Evolutionary conservation across 2,113 vertebrate species (phyloP).

Genomic region (human): DNA sequence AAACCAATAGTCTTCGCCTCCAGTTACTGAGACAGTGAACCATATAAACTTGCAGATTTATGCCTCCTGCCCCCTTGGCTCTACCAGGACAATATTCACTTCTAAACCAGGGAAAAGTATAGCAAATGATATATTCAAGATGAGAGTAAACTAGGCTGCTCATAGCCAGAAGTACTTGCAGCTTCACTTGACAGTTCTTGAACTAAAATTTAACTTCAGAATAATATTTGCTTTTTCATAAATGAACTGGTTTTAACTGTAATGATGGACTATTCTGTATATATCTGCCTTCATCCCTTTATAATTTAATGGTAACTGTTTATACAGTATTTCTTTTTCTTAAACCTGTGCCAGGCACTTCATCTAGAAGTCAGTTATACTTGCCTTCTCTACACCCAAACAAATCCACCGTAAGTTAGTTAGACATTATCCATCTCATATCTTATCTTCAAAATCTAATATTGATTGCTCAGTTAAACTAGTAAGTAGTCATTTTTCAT

Average conservation of each 20-base stretch:
- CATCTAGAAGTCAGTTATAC: constrained; percentile 3
- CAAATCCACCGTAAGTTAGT: neutral
- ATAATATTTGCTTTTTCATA: constrained; percentile 26
- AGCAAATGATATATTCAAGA: neutral
- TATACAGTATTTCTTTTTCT: neutral
- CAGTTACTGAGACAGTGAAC: neutral
- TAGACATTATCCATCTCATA: neutral
- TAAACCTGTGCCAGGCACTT: neutral
- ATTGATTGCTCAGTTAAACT: constrained; percentile 70
- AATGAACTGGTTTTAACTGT: neutral
- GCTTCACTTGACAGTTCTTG: neutral
- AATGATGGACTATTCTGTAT: neutral
- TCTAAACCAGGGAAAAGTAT: neutral
- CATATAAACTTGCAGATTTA: neutral
- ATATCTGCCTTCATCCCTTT: neutral
- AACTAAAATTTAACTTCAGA: constrained; percentile 25
- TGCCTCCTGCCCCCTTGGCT: neutral
- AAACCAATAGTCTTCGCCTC: neutral
- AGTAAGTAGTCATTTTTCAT: constrained; percentile 64
- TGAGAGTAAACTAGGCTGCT: neutral
- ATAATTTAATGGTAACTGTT: constrained; percentile 13
- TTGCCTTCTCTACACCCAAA: constrained; percentile 54
- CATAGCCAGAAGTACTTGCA: neutral
- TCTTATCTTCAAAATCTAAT: constrained; percentile 23
- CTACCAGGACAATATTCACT: neutral